These are phyloP conservation scores for Tillus elongatus DNA, from an alignment of 2,888 invertebrate genomes.

Conservation along the genomic window DNA sequence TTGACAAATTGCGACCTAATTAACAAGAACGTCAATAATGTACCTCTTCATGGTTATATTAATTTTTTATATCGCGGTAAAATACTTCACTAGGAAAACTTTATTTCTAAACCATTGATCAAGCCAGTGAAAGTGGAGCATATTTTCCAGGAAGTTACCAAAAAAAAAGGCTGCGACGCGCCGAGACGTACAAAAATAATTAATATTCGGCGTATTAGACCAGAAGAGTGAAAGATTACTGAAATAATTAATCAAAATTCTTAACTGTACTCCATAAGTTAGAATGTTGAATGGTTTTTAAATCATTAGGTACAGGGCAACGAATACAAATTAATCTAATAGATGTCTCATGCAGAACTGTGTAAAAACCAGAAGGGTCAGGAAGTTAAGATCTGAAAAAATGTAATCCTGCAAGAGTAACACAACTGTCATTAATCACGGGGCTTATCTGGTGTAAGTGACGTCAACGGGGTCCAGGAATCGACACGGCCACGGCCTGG, in stretches of 20 bases:
- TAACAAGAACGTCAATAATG: too few species aligned
- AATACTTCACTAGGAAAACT: too few species aligned
- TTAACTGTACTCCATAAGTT: background rate
- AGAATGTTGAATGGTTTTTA: background rate
- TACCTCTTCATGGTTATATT: too few species aligned
- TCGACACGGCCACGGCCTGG: slow-evolving; percentile 14
- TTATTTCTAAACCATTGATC: too few species aligned
- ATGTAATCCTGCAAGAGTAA: slow-evolving; percentile 32
- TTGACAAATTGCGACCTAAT: too few species aligned
- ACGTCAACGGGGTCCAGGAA: slow-evolving; percentile 24
- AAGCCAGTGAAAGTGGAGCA: too few species aligned
- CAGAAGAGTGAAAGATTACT: background rate
- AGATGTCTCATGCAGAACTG: slow-evolving; percentile 11
- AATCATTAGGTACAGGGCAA: background rate
- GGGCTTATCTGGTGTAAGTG: slow-evolving; percentile 33
- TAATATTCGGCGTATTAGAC: too few species aligned
- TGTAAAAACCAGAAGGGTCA: slow-evolving; percentile 15
- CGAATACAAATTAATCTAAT: slow-evolving; percentile 11
- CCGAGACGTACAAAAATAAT: too few species aligned
- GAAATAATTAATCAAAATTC: background rate
- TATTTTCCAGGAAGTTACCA: too few species aligned
- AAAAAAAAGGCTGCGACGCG: too few species aligned
- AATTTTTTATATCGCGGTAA: too few species aligned
- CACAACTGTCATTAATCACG: slow-evolving; percentile 34
- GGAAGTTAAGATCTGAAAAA: slow-evolving; percentile 30